Evolutionary conservation across 2,113 vertebrate species (phyloP), one percentile per base, ranked within the genome.

Genomic region (Myodes glareolus): DNA sequence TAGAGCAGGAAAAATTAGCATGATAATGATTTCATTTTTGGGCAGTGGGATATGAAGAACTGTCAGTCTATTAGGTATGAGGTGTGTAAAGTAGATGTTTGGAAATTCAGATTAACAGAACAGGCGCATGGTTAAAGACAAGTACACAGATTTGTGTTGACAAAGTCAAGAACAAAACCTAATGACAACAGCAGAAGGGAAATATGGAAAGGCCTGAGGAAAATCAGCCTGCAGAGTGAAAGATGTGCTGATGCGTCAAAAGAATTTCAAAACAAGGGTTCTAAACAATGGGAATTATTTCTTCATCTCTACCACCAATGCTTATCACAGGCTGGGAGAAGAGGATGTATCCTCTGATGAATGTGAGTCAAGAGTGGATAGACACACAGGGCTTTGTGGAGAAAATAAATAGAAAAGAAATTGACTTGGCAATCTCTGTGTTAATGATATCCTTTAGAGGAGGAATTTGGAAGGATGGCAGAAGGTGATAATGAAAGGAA

Each of bases 261-360:
- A 90, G 5, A 92, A 81, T 70, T 81, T 88, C 27, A 88, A 82
- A 61, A 42, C 0, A 8, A 36, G 13, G 7, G 19, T 42, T 36
- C 0, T 31, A 72, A 72, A 42, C 1, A 29, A 14, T 10, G 0
- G 9, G 6, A 27, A 6, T 16, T 2, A 1, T 7, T 1, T 72
- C 25, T 85, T 73, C 39, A 29, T 55, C 65, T 45, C 27, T 25
- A 63, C 31, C 36, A 42, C 36, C 29, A 23, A 11, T n/a, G 27
- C 61, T 95, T 63, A 50, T 12, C 6, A 47, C 4, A 47, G 19
- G 5, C 33, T 61, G 29, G 13, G 4, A 17, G 73, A 87, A 52
- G 72, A 50, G 36, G 6, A 4, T 58, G 17, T n/a, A 58, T 50
- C 19, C 36, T 86, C 39, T 87, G 63, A 72, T 81, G 31, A 72